Evolutionary conservation across 2,797 vertebrate genomes (phyloP).

Genomic region (Enteromius fasciolatus): DNA sequence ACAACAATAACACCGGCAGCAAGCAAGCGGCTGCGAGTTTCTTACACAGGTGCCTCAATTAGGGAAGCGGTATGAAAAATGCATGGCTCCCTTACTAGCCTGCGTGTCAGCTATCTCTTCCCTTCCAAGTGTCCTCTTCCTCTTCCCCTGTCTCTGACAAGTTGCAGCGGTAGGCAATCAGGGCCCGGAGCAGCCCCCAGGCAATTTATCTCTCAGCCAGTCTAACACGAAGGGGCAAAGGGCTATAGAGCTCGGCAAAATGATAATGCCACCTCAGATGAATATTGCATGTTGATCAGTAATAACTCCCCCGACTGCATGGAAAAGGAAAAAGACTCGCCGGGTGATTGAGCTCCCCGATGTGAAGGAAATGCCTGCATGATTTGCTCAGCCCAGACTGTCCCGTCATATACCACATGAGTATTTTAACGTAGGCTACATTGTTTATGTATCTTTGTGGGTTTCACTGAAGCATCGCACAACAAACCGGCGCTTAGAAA

Average conservation of each 20-base stretch:
- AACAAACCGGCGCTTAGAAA: neutral
- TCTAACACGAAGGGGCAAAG: conserved; percentile 34
- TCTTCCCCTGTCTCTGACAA: conserved; percentile 33
- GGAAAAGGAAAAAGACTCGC: neutral
- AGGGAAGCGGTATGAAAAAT: conserved; percentile 52
- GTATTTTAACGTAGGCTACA: neutral
- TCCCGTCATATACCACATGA: neutral
- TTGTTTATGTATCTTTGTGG: conserved; percentile 2
- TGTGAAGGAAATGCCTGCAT: neutral
- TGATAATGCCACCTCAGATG: conserved; percentile 49
- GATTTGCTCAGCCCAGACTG: neutral
- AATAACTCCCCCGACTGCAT: conserved; percentile 39
- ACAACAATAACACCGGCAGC: neutral
- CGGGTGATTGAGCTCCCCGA: neutral
- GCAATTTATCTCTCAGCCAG: conserved; percentile 56
- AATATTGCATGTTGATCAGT: conserved; percentile 65
- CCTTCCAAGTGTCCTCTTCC: conserved; percentile 30
- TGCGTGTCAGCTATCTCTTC: conserved; percentile 39
- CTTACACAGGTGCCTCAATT: conserved; percentile 40
- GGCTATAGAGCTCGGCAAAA: conserved; percentile 15
- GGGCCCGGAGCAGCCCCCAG: conserved; percentile 66
- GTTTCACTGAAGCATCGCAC: conserved; percentile 10
- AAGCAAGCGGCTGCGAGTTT: neutral
- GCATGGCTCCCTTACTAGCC: conserved; percentile 37
- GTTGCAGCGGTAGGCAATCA: conserved; percentile 40